Base-by-base conservation (phyloP, 2,113 vertebrate species). In the Oryzias celebensis region DNA sequence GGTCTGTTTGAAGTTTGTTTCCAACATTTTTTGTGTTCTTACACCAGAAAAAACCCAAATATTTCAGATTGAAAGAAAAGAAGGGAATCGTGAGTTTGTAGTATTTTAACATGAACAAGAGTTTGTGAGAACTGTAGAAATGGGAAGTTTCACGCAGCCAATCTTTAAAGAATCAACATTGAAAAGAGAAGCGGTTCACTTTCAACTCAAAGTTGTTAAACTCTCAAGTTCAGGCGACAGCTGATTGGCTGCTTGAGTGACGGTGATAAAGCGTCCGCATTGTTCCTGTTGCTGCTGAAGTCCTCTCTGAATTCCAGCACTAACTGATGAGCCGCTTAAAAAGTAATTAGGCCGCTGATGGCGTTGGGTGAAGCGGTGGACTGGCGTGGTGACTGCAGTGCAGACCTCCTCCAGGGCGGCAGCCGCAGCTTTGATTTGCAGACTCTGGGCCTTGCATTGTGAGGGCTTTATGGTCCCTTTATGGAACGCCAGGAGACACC, bases 261-360 rank as follows among this genome's bases (percentile, higher is more conserved):
- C 57, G 56, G 64, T 75, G 65, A 59, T 56, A 24, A 77, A 74
- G 43, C 62, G 28, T 57, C 68, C 49, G 24, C 41, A 71, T 62
- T 71, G 61, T 71, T 50, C 17, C 57, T 1, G 46, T 68, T 52
- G 61, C 70, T 41, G 8, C 56, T 58, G 22, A 72, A 75, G 50
- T 62, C 74, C 54, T 53, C 58, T 50, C 52, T 48, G 63, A 71
- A 64, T 68, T 80, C 78, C 75, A 70, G 69, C 47, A 63, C 70
- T 82, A 82, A 89, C 82, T 85, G 81, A 90, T 84, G 89, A 77
- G 80, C 76, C 77, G 69, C 81, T 88, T 89, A 86, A 89, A 88
- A 89, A 82, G 83, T 86, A 83, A 88, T 90, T 84, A 87, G 85
- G 78, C 71, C 42, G 31, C 75, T 78, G 65, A 72, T 14, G 66